Evolutionary conservation across 2,113 vertebrate species (phyloP), one percentile per base, ranked within the genome.

Genomic region (Rhineura floridana): DNA sequence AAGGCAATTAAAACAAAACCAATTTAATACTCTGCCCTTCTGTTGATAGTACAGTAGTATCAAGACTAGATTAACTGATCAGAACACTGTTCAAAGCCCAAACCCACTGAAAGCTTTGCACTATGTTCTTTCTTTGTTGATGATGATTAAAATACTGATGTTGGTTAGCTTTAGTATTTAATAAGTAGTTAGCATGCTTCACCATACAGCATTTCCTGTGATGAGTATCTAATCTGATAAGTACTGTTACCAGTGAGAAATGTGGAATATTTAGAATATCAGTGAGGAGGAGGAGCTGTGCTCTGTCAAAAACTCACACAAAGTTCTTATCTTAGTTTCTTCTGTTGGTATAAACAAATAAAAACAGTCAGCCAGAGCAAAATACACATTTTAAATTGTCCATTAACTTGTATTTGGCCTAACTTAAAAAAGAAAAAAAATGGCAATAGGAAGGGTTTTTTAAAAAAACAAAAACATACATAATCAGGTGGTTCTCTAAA

Each of bases 251-350:
- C 84, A 73, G 50, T 1, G 0, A 1, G 44, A 65, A 19, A 10
- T 30, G 0, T 0, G 2, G 1, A 7, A 36, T 44, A 6, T 19
- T 50, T 89, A 65, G 42, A 39, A 1, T 0, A 2, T 0, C 1
- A 33, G 30, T 2, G 23, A 44, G 30, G 36, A 33, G 33, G 25
- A 69, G n/a, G 36, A 77, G 8, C 28, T 46, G 55, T 28, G 33
- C 36, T 67, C 30, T 39, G 21, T 25, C 33, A 48, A 30, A 39
- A 46, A 30, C 17, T 25, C 44, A 65, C 69, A 28, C 25, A 52
- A 72, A 46, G 23, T 21, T 33, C 72, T 46, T 46, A 42, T 50
- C 73, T 36, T 25, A 73, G 48, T 59, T 8, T 15, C 25, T 23
- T 63, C 59, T 63, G 77, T 33, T 48, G 33, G n/a, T 9, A 23